These are phyloP conservation scores for Masnerella sp. DNA, from an alignment of 2,888 invertebrate species.

Conservation along the genomic window DNA sequence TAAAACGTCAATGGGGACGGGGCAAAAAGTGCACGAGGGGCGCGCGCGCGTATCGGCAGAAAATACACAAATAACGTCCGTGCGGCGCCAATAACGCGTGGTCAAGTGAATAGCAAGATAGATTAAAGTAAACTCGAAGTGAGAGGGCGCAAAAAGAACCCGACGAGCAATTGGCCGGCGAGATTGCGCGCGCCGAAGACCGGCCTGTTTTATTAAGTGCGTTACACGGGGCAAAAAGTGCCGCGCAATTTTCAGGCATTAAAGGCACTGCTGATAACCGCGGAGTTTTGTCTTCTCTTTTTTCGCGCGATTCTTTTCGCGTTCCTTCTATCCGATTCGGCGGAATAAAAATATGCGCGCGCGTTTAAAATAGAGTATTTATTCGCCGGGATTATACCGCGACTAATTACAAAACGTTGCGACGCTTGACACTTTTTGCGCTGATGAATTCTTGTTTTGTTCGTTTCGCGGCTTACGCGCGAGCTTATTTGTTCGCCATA, in stretches of 20 bases:
- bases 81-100: slow-evolving; percentile 55
- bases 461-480: slow-evolving; percentile 43
- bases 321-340: slow-evolving; percentile 44
- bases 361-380: slow-evolving; percentile 56
- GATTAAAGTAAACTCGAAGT: slow-evolving; percentile 46
- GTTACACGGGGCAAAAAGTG: slow-evolving; percentile 73
- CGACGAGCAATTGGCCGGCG: slow-evolving; percentile 58
- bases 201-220: slow-evolving; percentile 76
- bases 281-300: slow-evolving; percentile 60
- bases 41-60: slow-evolving; percentile 30
- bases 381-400: slow-evolving; percentile 52
- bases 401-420: slow-evolving; percentile 56
- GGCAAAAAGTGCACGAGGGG: slow-evolving; percentile 35
- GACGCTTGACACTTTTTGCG: slow-evolving; percentile 53
- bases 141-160: slow-evolving; percentile 64
- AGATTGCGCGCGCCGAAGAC: slow-evolving; percentile 60
- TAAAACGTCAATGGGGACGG: slow-evolving; percentile 17
- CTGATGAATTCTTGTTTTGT: slow-evolving; percentile 55
- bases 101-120: slow-evolving; percentile 61
- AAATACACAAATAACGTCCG: slow-evolving; percentile 23
- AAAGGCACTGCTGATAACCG: slow-evolving; percentile 73
- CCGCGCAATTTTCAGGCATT: slow-evolving; percentile 75
- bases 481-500: slow-evolving; percentile 41
- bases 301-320: slow-evolving; percentile 60
- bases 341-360: slow-evolving; percentile 45